These are phyloP conservation scores for Rhagium mordax DNA, from an alignment of 2,888 invertebrate species.

Conservation along the genomic window DNA sequence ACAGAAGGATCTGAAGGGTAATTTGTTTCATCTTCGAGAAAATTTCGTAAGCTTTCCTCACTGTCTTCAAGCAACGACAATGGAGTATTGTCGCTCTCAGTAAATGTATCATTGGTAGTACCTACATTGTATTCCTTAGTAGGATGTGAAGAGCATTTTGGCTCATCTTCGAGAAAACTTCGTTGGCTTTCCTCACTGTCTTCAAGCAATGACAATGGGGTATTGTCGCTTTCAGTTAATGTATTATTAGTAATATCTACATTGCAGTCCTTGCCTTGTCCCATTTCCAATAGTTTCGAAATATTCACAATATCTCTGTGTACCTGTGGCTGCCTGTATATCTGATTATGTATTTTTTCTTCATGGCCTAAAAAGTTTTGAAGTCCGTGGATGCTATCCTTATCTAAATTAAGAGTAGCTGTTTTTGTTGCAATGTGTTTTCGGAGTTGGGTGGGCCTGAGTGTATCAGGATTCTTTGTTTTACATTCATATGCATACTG, in stretches of 20 bases:
- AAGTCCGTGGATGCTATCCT: neutral
- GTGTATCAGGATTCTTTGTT: neutral
- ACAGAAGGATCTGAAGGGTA: no score
- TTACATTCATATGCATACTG: neutral
- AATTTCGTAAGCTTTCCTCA: no score
- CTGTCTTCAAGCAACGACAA: no score
- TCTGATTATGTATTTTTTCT: constrained; percentile 12
- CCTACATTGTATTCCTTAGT: neutral
- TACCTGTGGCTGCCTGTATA: neutral
- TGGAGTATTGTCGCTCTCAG: no score
- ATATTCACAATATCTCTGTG: neutral
- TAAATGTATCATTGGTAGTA: neutral
- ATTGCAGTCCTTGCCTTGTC: neutral
- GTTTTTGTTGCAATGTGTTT: constrained; percentile 22
- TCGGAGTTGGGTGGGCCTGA: neutral
- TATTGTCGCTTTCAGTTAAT: no score
- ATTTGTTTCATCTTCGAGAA: no score
- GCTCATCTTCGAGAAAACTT: no score
- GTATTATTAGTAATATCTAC: neutral
- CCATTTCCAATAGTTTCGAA: neutral
- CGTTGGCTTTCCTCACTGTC: no score
- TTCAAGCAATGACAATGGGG: no score
- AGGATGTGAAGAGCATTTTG: no score
- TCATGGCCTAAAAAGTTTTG: constrained; percentile 15
- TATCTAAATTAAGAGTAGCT: neutral